These are phyloP conservation scores for Osmerus eperlanus DNA, from an alignment of 2,113 vertebrate genomes.

Conservation along the genomic window DNA sequence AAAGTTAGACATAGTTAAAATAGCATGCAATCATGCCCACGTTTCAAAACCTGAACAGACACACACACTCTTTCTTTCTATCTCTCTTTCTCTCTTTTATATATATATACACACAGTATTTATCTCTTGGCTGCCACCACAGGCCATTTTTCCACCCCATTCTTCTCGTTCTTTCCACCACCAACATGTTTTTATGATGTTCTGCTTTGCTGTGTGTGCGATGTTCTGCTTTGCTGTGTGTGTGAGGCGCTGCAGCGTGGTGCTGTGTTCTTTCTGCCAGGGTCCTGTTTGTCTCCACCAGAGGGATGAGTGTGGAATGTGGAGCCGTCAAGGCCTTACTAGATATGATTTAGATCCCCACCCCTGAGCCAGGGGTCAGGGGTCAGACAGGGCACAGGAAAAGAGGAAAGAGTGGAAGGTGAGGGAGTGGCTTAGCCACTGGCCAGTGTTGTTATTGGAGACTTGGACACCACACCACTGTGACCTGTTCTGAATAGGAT, in stretches of 20 bases:
- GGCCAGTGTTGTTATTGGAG: conserved; percentile 68
- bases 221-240: neutral
- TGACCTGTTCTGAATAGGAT: conserved; percentile 74
- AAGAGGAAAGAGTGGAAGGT: conserved; percentile 44
- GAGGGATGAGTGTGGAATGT: conserved; percentile 58
- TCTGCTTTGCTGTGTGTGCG: neutral
- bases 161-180: neutral
- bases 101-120: no score
- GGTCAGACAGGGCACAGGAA: conserved; percentile 54
- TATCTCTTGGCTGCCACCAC: no score
- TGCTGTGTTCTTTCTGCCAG: conserved; percentile 3
- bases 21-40: no score
- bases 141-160: neutral
- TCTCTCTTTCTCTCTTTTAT: no score
- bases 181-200: neutral
- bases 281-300: conserved; percentile 38
- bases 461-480: conserved; percentile 70
- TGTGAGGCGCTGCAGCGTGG: neutral
- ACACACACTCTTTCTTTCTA: no score
- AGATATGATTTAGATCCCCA: conserved; percentile 51
- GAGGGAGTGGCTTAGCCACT: conserved; percentile 61
- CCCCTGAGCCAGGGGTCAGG: conserved; percentile 53
- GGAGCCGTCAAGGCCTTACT: conserved; percentile 45
- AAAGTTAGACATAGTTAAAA: no score
- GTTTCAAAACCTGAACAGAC: no score